Evolutionary conservation across 1,140 invertebrate genomes (phyloP).

Genomic region (Pseudomyrmex pallidus): DNA sequence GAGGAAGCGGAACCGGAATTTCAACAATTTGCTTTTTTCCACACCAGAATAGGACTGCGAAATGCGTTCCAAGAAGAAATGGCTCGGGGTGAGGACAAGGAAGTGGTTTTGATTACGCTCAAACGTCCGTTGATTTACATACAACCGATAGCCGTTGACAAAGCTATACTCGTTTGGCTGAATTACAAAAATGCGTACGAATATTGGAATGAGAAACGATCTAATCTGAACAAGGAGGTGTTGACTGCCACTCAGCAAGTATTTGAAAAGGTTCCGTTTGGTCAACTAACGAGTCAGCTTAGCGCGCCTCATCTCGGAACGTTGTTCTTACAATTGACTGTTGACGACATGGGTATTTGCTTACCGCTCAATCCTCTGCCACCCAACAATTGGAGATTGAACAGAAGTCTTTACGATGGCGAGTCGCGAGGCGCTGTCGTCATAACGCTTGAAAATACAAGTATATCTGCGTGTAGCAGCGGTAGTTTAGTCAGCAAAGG

Average conservation of each 20-base stretch:
- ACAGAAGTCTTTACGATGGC: slow-evolving; percentile 89
- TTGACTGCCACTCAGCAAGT: slow-evolving; percentile 92
- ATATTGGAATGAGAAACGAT: slow-evolving; percentile 98
- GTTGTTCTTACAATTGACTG: slow-evolving; percentile 96
- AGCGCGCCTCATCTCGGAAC: slow-evolving; percentile 93
- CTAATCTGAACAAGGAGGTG: slow-evolving; percentile 94
- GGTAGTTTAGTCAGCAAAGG: slow-evolving; percentile 92
- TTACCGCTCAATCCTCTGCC: slow-evolving; percentile 94
- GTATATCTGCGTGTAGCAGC: slow-evolving; percentile 94
- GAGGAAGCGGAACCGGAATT: slow-evolving; percentile 98
- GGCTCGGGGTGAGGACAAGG: slow-evolving; percentile 94
- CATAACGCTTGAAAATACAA: slow-evolving; percentile 96
- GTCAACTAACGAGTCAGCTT: slow-evolving; percentile 91
- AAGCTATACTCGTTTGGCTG: slow-evolving; percentile 98
- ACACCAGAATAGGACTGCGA: slow-evolving; percentile 94
- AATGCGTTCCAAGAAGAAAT: slow-evolving; percentile 97
- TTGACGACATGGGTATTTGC: slow-evolving; percentile 98
- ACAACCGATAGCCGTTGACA: slow-evolving; percentile 97
- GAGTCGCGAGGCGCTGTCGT: slow-evolving; percentile 96
- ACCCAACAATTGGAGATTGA: slow-evolving; percentile 87
- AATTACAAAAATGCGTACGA: slow-evolving; percentile 99
- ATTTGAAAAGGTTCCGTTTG: slow-evolving; percentile 90
- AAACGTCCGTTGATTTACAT: slow-evolving; percentile 97
- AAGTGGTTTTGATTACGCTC: slow-evolving; percentile 96
- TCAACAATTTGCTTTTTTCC: slow-evolving; percentile 98